phyloP scores from a whole-genome alignment of 2,888 invertebrate genomes.

The Sarcophaga rosellei region DNA sequence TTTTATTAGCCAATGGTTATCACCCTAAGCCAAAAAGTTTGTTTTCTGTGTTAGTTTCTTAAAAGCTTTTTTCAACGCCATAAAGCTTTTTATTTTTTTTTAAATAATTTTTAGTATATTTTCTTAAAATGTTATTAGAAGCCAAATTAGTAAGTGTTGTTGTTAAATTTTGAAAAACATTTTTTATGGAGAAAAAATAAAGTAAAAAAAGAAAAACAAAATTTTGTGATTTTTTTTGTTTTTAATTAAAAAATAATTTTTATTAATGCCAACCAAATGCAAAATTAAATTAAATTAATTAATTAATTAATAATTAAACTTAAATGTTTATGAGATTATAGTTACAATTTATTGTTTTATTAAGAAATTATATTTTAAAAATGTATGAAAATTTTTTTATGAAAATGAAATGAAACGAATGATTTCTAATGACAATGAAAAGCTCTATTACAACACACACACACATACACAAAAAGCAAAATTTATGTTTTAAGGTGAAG shows the following conservation, averaged over 20 bases:
- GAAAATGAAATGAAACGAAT: conserved; percentile 42
- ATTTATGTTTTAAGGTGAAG: conserved; percentile 72
- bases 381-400: too few relatives aligned
- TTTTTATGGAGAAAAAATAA: background rate
- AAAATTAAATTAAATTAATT: conserved; percentile 51
- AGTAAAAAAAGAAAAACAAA: conserved; percentile 70
- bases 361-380: background rate
- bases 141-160: conserved; percentile 19
- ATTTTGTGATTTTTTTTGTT: conserved; percentile 70
- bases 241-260: conserved; percentile 71
- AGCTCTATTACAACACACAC: conserved; percentile 68
- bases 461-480: conserved; percentile 74
- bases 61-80: conserved; percentile 24
- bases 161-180: conserved; percentile 56
- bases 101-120: conserved; percentile 32
- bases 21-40: too few relatives aligned
- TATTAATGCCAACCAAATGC: conserved; percentile 61
- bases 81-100: conserved; percentile 21
- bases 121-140: conserved; percentile 45
- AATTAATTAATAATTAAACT: conserved; percentile 55
- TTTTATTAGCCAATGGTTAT: too few relatives aligned
- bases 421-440: conserved; percentile 63
- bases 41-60: conserved; percentile 18
- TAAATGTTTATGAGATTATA: conserved; percentile 72
- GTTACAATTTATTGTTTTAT: conserved; percentile 63